A percentile compares a stretch with the other conserved stretches of the same genome.
These are phyloP conservation scores for Maniola jurtina DNA, from an alignment of 1,140 invertebrate species.

Conservation along the genomic window DNA sequence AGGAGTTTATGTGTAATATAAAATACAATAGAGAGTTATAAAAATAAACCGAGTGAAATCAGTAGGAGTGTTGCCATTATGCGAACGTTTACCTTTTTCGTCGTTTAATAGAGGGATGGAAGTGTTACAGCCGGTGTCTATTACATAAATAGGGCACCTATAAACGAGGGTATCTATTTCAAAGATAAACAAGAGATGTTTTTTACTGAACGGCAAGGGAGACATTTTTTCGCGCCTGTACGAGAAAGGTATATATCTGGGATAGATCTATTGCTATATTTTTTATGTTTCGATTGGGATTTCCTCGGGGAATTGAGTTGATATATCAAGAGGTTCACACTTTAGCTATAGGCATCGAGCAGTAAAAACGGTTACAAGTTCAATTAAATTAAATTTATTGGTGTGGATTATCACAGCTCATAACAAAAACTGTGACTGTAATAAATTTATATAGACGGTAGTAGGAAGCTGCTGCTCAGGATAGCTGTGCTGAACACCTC, in stretches of 20 bases:
- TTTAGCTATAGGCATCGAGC: too few species aligned
- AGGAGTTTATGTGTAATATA: background rate
- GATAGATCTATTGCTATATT: background rate
- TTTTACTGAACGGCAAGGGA: background rate
- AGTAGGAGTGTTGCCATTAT: conserved; percentile 6
- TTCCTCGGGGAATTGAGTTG: background rate
- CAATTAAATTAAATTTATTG: too few species aligned
- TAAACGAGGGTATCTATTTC: background rate
- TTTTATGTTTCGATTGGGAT: background rate
- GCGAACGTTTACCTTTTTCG: conserved; percentile 4
- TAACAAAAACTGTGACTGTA: too few species aligned
- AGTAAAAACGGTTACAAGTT: too few species aligned
- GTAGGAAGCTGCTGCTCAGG: too few species aligned
- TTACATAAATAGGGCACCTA: conserved; percentile 1
- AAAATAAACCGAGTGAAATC: conserved; percentile 13
- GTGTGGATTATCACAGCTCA: too few species aligned
- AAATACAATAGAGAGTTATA: conserved; percentile 1
- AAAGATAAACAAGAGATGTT: conserved; percentile 5
- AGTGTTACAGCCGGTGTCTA: background rate
- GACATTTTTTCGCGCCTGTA: background rate
- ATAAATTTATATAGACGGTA: too few species aligned
- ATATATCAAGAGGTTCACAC: background rate
- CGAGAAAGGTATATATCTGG: background rate
- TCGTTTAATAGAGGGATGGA: background rate
- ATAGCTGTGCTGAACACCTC: too few species aligned